A percentile compares a stretch with the other conserved stretches of the same genome.
phyloP scores from a whole-genome alignment of 2,797 vertebrate genomes.

The Meda fulgida region DNA sequence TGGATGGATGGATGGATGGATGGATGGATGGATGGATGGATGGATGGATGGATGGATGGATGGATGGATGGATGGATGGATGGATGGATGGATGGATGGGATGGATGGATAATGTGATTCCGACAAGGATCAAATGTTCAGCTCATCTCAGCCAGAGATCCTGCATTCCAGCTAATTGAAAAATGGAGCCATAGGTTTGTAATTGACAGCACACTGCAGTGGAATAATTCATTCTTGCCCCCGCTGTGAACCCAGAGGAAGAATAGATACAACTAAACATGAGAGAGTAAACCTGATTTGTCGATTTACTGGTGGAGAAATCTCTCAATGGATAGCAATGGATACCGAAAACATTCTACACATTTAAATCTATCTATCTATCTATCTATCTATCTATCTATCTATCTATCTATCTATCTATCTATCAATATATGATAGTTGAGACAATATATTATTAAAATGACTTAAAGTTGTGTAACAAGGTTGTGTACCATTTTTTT shows the following conservation, averaged over 20 bases:
- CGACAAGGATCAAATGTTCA: slow-evolving; percentile 38
- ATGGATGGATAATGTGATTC: background rate
- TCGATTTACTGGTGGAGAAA: background rate
- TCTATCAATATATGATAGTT: background rate
- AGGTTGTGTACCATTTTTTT: background rate
- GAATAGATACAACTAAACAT: background rate
- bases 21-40: background rate
- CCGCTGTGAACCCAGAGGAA: slow-evolving; percentile 17
- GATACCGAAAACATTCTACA: background rate
- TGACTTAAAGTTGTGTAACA: background rate
- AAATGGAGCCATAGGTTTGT: slow-evolving; percentile 45
- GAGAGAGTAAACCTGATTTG: slow-evolving; percentile 12
- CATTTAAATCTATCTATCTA: background rate
- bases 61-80: background rate
- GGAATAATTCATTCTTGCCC: slow-evolving; percentile 48
- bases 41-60: too few relatives aligned
- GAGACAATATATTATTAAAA: background rate
- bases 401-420: background rate
- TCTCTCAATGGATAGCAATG: background rate
- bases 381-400: background rate
- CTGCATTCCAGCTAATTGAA: slow-evolving; percentile 57
- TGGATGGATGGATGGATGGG: background rate
- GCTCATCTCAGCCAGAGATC: slow-evolving; percentile 32
- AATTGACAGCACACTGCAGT: slow-evolving; percentile 49
- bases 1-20: background rate